Evolutionary conservation across 1,140 invertebrate genomes (phyloP).

Genomic region (Macrosteles quadrilineatus): DNA sequence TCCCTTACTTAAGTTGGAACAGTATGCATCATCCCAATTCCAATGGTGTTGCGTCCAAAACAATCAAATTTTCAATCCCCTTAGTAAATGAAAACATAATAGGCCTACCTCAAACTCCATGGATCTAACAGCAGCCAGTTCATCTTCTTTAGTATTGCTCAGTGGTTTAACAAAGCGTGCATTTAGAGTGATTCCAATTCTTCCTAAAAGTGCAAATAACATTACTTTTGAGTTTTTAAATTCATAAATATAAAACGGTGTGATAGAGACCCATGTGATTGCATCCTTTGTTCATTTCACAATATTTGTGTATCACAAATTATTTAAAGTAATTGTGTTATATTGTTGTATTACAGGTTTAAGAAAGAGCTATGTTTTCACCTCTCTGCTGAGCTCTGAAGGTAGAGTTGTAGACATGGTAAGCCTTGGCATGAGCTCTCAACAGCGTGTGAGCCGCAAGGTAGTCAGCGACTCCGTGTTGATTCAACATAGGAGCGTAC

Average conservation of each 20-base stretch:
- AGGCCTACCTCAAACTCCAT: slow-evolving; percentile 53
- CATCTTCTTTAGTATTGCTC: slow-evolving; percentile 48
- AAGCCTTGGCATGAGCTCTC: slow-evolving; percentile 64
- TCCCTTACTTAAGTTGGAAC: no score
- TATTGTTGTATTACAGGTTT: no score
- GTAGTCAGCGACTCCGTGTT: slow-evolving; percentile 57
- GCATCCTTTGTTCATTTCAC: no score
- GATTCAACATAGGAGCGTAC: slow-evolving; percentile 51
- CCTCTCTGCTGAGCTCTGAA: slow-evolving; percentile 61
- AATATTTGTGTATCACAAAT: no score
- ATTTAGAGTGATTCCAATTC: slow-evolving; percentile 56
- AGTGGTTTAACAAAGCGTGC: slow-evolving; percentile 52
- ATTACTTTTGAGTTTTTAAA: not conserved
- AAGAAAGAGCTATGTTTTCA: slow-evolving; percentile 31
- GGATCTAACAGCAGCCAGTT: slow-evolving; percentile 52
- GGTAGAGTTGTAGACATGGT: slow-evolving; percentile 63
- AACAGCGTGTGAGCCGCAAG: slow-evolving; percentile 63
- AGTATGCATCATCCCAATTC: no score
- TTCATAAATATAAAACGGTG: no score
- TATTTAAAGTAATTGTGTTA: no score
- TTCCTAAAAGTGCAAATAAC: slow-evolving; percentile 43
- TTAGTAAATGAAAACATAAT: no score
- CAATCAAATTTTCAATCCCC: no score
- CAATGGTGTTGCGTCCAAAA: no score
- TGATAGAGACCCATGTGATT: no score